Percentiles rank a stretch among this genome's conserved stretches.
Conservation (phyloP, 2,113 vertebrate genomes). For the Pituophis catenifer region DNA sequence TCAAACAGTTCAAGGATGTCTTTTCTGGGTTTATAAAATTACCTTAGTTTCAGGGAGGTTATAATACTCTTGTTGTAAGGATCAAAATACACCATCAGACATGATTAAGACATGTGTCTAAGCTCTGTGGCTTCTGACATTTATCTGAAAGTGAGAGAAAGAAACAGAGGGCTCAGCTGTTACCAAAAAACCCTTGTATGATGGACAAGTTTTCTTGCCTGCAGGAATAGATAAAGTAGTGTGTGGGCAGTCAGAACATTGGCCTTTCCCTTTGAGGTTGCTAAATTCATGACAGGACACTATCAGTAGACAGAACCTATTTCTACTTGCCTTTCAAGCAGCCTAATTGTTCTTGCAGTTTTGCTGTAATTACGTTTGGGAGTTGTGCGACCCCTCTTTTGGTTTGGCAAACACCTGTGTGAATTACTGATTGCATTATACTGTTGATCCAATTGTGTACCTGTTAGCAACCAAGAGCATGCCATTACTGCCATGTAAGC, state of each 20-base stretch:
- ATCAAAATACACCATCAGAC: neutral
- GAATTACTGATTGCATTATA: constrained; percentile 1
- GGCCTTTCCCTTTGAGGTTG: constrained; percentile 17
- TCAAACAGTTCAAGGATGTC: neutral
- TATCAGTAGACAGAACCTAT: neutral
- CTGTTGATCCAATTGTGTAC: neutral
- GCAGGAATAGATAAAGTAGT: neutral
- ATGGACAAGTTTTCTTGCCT: neutral
- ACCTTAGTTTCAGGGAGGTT: neutral
- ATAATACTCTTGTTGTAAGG: neutral
- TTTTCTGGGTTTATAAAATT: neutral
- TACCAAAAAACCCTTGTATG: neutral
- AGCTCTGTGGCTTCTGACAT: neutral
- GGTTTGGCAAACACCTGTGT: neutral
- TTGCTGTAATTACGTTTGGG: constrained; percentile 31
- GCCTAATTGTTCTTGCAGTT: constrained; percentile 40
- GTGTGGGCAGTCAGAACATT: neutral
- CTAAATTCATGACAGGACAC: constrained; percentile 50
- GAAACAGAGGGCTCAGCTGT: neutral
- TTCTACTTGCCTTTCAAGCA: constrained; percentile 35
- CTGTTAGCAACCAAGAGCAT: neutral
- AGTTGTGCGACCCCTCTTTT: neutral
- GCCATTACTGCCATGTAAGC: neutral
- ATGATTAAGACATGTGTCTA: neutral
- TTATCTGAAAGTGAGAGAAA: neutral